Conservation (phyloP, 2,797 vertebrate species). For the Pangasius krempfi region DNA sequence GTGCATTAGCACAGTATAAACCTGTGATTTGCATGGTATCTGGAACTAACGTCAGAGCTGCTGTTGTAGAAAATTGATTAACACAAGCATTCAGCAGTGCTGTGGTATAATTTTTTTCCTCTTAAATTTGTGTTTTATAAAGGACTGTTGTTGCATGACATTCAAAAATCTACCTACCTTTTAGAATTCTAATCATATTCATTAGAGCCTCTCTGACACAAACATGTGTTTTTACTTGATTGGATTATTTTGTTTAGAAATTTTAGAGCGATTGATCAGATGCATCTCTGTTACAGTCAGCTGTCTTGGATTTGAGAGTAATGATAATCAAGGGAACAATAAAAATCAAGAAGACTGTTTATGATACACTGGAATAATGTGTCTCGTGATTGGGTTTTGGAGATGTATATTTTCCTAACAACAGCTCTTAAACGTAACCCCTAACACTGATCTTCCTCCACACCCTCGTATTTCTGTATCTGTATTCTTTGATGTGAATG, state of each 20-base stretch:
- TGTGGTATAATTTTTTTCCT: neutral
- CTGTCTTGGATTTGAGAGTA: neutral
- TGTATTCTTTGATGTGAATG: neutral
- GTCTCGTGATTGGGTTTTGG: neutral
- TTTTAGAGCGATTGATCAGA: neutral
- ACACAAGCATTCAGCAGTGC: neutral
- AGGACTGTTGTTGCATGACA: neutral
- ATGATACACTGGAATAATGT: neutral
- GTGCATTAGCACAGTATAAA: neutral
- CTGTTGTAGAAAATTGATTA: neutral
- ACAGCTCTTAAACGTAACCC: neutral
- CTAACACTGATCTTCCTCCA: neutral
- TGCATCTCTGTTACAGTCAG: neutral
- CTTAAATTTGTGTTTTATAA: neutral
- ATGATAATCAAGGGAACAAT: slow-evolving; percentile 7
- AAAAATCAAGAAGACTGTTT: slow-evolving; percentile 15
- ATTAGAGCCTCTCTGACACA: neutral
- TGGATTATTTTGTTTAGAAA: neutral
- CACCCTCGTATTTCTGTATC: neutral
- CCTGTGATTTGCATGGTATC: neutral
- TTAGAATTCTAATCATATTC: neutral
- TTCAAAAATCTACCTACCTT: neutral
- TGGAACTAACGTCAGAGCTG: neutral
- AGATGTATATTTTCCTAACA: neutral
- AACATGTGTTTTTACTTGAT: slow-evolving; percentile 1